Evolutionary conservation across 2,888 invertebrate species (phyloP), one percentile per base, ranked within the genome.

Genomic region (Myopa tessellatipennis): DNA sequence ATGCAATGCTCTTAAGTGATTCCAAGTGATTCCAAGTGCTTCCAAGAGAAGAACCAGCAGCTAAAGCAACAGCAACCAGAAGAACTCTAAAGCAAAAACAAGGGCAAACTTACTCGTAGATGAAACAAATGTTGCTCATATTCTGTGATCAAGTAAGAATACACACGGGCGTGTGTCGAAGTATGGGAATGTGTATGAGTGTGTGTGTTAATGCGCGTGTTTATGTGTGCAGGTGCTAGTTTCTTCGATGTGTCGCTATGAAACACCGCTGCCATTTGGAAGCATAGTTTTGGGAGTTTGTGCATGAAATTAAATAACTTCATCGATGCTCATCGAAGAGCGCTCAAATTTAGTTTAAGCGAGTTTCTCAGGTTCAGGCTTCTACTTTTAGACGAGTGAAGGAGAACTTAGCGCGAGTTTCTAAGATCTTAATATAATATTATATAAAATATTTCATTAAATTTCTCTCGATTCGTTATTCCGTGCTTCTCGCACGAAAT

Each of bases 1-100:
- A 73, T 78, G 78, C 78, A 78, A 76, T 60, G 52, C 78, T 72
- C 73, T 78, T 78, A 78, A 78, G 76, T 76, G 78, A 26, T 78
- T 78, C 69, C 63, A 73, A 73, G 73, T 73, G 73, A 50, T 69
- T 40, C 50, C 45, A 45, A 45, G 45, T 8, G 45, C 26, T 45
- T 45, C 45, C 45, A 6, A 45, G 45, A 45, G 45, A 45, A 10
- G 45, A 45, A 45, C 26, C 26, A 26, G 45, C 45, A 45, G 10
- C 45, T 45, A 45, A 45, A 10, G 45, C 45, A 45, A 45, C 6
- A 10, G 45, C 45, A 45, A 10, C 45, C 1, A 10, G 26, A 71
- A 52, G 4, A 26, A 14, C 52, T 14, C 45, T n/a, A 4, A 45
- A 18, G 68, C 18, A 63, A 36, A 16, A 63, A 5, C 34, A 45